Evolutionary conservation across 2,113 vertebrate species (phyloP), one percentile per base, ranked within the genome.

Genomic region (Grallaria varia): DNA sequence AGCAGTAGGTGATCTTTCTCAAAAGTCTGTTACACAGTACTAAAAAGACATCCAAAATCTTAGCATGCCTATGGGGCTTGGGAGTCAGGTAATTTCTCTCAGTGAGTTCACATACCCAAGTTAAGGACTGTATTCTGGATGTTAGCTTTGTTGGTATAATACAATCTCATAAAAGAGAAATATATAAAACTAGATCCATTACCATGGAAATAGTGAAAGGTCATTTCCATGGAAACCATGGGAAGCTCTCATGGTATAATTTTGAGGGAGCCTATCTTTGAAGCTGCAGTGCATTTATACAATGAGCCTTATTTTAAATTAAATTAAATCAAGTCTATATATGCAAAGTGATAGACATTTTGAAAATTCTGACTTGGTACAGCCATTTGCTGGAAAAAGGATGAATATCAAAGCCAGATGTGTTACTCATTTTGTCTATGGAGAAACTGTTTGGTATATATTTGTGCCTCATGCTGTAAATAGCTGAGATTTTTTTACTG

Each of bases 201-300:
- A 95, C 95, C 93, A 90, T 93, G 94, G 92, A 98, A 97, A 97
- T 97, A 96, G 88, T 92, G 83, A 97, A 98, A 97, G 96, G 94
- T 97, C 91, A 78, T 98, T 98, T 97, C 97, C 89, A 97, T 97
- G 94, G 97, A 96, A 94, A 98, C 97, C 96, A 91, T 28, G 58
- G 87, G 82, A 97, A 93, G 84, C 60, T 94, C 95, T 95, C 79
- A 92, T 95, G 90, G 87, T 95, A 87, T 91, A 96, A 97, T 94
- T 97, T 95, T 96, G 90, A 95, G 96, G 92, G 71, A 93, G 37
- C 25, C 45, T 90, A 76, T 94, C 84, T 96, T 95, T 96, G 86
- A 97, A 94, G 64, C 59, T 79, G 82, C 21, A 35, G 53, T 75
- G 84, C 90, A 76, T 85, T 97, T 95, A 42, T 84, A 95, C 66